Evolutionary conservation across 2,888 invertebrate genomes (phyloP).

Genomic region (Electrophaes corylata): DNA sequence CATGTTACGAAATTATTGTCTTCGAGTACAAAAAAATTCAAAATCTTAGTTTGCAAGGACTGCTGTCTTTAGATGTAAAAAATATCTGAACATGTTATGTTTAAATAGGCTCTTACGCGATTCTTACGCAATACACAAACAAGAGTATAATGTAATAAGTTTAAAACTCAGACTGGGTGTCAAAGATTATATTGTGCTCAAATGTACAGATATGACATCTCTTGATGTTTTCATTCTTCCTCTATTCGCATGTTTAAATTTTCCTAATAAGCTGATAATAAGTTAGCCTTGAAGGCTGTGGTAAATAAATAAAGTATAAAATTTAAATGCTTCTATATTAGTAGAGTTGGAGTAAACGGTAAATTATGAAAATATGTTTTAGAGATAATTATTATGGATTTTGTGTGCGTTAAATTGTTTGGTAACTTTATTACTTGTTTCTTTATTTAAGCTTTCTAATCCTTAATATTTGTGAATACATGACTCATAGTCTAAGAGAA

Average conservation of each 20-base stretch:
- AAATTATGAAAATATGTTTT: conserved; percentile 12
- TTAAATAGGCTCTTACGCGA: too few relatives aligned
- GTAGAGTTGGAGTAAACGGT: conserved; percentile 32
- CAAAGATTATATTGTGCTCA: conserved; percentile 61
- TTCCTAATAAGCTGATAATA: conserved; percentile 57
- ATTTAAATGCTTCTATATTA: conserved; percentile 38
- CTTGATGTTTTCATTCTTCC: conserved; percentile 56
- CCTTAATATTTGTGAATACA: too few relatives aligned
- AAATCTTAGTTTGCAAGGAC: too few relatives aligned
- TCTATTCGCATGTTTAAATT: conserved; percentile 57
- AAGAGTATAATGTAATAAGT: background rate
- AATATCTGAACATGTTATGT: too few relatives aligned
- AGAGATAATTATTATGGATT: background rate
- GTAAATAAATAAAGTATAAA: conserved; percentile 47
- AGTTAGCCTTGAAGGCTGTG: conserved; percentile 75
- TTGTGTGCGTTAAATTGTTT: background rate
- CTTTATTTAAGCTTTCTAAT: too few relatives aligned
- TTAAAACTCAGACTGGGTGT: conserved; percentile 3
- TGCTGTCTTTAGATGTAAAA: too few relatives aligned
- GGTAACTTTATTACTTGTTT: background rate
- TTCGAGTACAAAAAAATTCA: too few relatives aligned
- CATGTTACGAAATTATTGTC: too few relatives aligned
- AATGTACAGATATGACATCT: conserved; percentile 68
- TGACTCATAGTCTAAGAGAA: background rate
- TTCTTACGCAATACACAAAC: background rate